Conservation (phyloP, 2,888 invertebrate species). For the Cataglyphis altisquamis region DNA sequence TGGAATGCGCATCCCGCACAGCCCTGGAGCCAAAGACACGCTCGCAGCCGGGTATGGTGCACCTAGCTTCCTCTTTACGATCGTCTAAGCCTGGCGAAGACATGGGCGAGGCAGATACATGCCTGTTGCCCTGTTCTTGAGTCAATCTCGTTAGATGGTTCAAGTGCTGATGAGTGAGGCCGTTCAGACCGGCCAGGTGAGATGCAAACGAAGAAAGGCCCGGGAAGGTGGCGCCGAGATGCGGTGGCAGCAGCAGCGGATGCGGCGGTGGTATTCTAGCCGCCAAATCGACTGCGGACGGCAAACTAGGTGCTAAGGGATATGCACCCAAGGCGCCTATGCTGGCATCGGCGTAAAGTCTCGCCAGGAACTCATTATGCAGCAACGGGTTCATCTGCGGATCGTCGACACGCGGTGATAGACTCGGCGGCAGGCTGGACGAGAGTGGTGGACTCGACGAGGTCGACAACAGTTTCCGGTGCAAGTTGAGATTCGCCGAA, state of each 20-base stretch:
- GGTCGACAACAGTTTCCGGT: constrained; percentile 94
- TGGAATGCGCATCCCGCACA: constrained; percentile 91
- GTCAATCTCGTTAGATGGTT: constrained; percentile 80
- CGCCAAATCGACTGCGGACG: constrained; percentile 80
- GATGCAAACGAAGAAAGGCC: constrained; percentile 86
- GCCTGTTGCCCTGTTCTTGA: constrained; percentile 78
- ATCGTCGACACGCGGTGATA: constrained; percentile 87
- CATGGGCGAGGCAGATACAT: constrained; percentile 78
- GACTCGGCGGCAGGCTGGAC: constrained; percentile 87
- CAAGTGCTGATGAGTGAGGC: constrained; percentile 86
- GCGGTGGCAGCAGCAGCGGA: constrained; percentile 88
- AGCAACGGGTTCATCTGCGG: constrained; percentile 87
- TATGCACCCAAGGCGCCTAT: constrained; percentile 84
- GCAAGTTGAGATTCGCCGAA: constrained; percentile 96
- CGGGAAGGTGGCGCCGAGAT: constrained; percentile 88
- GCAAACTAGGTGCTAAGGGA: constrained; percentile 86
- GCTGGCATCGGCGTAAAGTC: constrained; percentile 91
- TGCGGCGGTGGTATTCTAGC: constrained; percentile 87
- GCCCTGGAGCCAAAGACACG: constrained; percentile 93
- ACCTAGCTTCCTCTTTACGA: constrained; percentile 89
- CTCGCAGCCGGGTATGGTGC: constrained; percentile 92
- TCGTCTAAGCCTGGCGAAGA: constrained; percentile 76
- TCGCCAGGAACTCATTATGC: constrained; percentile 93
- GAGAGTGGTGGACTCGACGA: constrained; percentile 87
- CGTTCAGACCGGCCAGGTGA: constrained; percentile 84